Conservation (phyloP, 2,888 invertebrate genomes). For the Taenaris catops region DNA sequence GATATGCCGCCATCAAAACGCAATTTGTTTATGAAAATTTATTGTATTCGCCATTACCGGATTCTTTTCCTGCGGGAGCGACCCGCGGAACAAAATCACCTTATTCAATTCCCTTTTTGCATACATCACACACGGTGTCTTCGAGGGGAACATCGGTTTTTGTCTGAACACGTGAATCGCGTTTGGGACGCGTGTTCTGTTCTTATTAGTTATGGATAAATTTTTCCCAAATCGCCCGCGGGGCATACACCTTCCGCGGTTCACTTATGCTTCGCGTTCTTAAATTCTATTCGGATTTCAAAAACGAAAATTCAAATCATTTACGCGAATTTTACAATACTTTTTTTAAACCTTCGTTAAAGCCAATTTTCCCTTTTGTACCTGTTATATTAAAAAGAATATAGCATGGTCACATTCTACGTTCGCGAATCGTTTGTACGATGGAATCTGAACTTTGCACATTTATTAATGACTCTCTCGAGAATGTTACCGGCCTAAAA, state of each 20-base stretch:
- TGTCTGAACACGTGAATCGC: conserved; percentile 76
- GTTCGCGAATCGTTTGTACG: too few species aligned
- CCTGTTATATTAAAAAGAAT: too few species aligned
- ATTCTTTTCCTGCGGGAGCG: conserved; percentile 76
- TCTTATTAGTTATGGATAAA: conserved; percentile 73
- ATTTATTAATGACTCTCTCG: too few species aligned
- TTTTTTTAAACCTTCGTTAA: too few species aligned
- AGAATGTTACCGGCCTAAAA: too few species aligned
- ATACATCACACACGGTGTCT: conserved; percentile 73
- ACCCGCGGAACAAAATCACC: conserved; percentile 76
- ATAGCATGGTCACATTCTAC: too few species aligned
- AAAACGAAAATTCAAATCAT: too few species aligned
- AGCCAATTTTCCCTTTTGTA: too few species aligned
- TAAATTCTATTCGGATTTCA: too few species aligned
- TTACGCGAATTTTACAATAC: too few species aligned
- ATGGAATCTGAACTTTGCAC: too few species aligned
- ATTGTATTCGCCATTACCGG: conserved; percentile 79
- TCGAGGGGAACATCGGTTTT: conserved; percentile 63
- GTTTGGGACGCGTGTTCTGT: conserved; percentile 70
- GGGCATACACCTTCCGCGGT: conserved; percentile 32
- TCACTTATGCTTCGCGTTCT: conserved; percentile 23
- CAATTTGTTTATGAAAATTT: conserved; percentile 81
- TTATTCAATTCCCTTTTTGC: conserved; percentile 80
- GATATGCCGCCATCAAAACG: conserved; percentile 75
- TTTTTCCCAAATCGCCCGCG: conserved; percentile 59